Evolutionary conservation across 2,113 vertebrate species (phyloP).

Genomic region (Gymnobelideus leadbeateri): DNA sequence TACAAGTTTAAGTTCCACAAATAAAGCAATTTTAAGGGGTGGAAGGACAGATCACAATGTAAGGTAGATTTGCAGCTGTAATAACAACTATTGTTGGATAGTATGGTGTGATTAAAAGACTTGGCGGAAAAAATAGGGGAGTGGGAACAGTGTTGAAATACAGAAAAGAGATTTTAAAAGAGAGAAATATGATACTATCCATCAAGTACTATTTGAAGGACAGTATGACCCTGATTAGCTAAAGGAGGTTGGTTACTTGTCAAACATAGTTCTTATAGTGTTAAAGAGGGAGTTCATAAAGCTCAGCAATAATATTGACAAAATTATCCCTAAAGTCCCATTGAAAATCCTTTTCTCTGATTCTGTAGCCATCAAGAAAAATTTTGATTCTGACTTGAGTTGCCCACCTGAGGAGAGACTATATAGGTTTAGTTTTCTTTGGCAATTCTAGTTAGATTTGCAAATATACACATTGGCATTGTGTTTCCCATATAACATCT

Average conservation of each 20-base stretch:
- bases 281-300: background rate
- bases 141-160: background rate
- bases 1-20: background rate
- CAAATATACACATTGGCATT: background rate
- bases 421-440: background rate
- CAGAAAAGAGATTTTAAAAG: background rate
- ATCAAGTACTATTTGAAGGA: background rate
- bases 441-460: background rate
- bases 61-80: conserved; percentile 2
- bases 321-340: background rate
- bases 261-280: background rate
- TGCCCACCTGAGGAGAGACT: background rate
- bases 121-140: background rate
- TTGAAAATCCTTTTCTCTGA: too few species aligned
- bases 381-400: background rate
- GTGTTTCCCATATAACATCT: background rate
- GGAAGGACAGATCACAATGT: background rate
- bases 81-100: background rate
- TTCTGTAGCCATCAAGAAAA: too few species aligned
- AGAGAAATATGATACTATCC: background rate
- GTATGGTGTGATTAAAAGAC: background rate
- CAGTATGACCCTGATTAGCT: background rate
- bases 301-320: background rate
- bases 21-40: background rate
- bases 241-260: background rate